phyloP scores from a whole-genome alignment of 2,113 vertebrate genomes.

The Rattus norvegicus region GRCr8 NC_086039.1:81947501-81948000 shows the following conservation, averaged over 20 bases:
- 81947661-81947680: conserved; percentile 17
- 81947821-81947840: conserved; percentile 28
- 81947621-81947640: conserved; percentile 7
- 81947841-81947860: background rate
- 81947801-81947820: background rate
- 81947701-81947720: conserved; percentile 35
- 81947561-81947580: background rate
- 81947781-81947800: conserved; percentile 3
- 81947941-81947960: background rate
- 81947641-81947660: conserved; percentile 26
- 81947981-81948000: background rate
- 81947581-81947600: background rate
- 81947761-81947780: background rate
- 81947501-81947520: background rate
- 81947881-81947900: background rate
- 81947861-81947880: background rate
- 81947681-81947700: conserved; percentile 26
- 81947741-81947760: conserved; percentile 3
- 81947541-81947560: conserved; percentile 13
- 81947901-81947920: background rate
- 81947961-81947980: background rate
- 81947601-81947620: background rate
- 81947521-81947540: conserved; percentile 10
- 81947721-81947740: conserved; percentile 37
- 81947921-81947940: conserved; percentile 17